Conservation (phyloP, 2,888 invertebrate species). For the Andrena fulva region DNA sequence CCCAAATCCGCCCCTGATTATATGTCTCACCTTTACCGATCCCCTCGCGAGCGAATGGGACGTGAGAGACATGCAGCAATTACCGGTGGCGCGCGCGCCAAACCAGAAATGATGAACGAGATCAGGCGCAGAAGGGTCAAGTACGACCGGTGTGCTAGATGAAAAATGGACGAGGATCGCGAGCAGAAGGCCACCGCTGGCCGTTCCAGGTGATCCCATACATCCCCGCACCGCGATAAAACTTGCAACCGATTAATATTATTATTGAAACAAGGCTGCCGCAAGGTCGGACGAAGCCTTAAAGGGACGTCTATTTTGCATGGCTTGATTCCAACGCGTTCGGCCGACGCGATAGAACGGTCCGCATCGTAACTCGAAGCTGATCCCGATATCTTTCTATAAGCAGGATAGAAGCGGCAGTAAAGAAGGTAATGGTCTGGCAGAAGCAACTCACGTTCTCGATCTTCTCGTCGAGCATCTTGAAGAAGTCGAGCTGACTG, state of each 20-base stretch:
- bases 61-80: not conserved
- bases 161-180: not conserved
- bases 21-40: no score
- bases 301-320: conserved; percentile 53
- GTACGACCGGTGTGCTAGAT: not conserved
- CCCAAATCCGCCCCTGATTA: no score
- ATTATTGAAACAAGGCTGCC: conserved; percentile 55
- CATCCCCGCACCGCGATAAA: conserved; percentile 21
- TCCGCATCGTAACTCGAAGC: conserved; percentile 33
- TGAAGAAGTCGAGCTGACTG: conserved; percentile 97
- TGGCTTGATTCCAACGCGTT: conserved; percentile 51
- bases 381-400: conserved; percentile 26
- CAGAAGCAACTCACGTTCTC: conserved; percentile 89
- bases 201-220: not conserved
- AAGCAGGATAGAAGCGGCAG: conserved; percentile 5
- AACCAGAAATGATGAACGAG: not conserved
- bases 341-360: conserved; percentile 29
- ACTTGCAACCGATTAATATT: conserved; percentile 55
- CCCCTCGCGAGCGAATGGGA: no score
- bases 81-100: not conserved
- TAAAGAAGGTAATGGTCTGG: not conserved
- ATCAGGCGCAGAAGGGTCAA: conserved; percentile 4
- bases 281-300: conserved; percentile 64
- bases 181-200: not conserved
- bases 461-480: conserved; percentile 96